Conservation (phyloP, 2,797 vertebrate genomes). For the Jordanella pulchra region DNA sequence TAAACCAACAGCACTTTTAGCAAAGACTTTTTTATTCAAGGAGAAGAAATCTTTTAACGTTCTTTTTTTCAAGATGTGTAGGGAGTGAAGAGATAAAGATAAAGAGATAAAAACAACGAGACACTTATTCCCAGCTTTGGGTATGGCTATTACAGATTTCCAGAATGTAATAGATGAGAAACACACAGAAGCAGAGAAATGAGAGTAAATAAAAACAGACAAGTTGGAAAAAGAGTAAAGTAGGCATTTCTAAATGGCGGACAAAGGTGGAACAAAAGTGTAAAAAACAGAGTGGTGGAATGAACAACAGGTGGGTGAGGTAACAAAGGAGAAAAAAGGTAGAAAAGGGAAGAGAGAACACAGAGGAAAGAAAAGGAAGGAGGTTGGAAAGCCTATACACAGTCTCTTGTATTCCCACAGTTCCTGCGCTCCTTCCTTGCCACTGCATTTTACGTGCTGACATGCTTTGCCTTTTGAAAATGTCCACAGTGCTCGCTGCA, state of each 20-base stretch:
- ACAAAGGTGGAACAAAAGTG: slow-evolving; percentile 32
- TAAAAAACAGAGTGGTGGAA: slow-evolving; percentile 52
- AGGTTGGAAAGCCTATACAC: slow-evolving; percentile 36
- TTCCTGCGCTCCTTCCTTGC: slow-evolving; percentile 47
- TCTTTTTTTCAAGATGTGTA: slow-evolving; percentile 26
- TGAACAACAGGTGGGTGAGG: slow-evolving; percentile 31
- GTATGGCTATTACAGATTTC: slow-evolving; percentile 47
- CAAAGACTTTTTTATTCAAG: slow-evolving; percentile 8
- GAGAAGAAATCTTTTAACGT: slow-evolving; percentile 29
- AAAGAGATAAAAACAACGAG: slow-evolving; percentile 1
- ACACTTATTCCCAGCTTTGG: slow-evolving; percentile 48
- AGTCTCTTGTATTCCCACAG: slow-evolving; percentile 60
- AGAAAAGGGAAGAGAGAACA: slow-evolving; percentile 31
- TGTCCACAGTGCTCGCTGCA: slow-evolving; percentile 25
- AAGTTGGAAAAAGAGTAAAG: slow-evolving; percentile 7
- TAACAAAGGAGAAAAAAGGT: slow-evolving; percentile 40
- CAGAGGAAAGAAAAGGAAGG: slow-evolving; percentile 33
- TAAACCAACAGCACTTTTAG: slow-evolving; percentile 1
- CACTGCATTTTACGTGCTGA: slow-evolving; percentile 56
- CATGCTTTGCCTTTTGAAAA: slow-evolving; percentile 51
- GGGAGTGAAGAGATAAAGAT: slow-evolving; percentile 4
- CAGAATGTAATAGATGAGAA: slow-evolving; percentile 14
- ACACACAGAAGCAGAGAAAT: not conserved
- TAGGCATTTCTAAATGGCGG: slow-evolving; percentile 34
- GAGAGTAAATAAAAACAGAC: slow-evolving; percentile 5